Evolutionary conservation across 1,140 invertebrate species (phyloP).

Genomic region (Drosophila insularis): DNA sequence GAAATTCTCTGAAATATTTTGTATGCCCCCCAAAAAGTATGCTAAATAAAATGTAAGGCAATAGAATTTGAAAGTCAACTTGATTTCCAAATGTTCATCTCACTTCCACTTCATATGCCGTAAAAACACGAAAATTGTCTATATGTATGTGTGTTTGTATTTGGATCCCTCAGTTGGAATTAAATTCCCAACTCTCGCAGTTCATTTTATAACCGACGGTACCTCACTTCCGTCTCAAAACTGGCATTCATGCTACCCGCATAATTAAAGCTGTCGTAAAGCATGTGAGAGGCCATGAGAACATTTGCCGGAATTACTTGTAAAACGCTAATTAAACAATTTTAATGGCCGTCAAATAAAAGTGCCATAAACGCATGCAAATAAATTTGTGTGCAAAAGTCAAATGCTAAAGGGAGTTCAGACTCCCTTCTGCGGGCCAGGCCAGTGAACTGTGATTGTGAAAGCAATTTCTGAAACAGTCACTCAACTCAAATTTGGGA

Average conservation of each 20-base stretch:
- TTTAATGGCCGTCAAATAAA: conserved; percentile 67
- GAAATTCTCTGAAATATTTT: background rate
- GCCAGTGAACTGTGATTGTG: conserved; percentile 14
- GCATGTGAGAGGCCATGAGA: conserved; percentile 25
- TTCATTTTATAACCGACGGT: background rate
- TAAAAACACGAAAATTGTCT: background rate
- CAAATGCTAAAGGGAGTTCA: conserved; percentile 25
- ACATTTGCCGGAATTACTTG: conserved; percentile 51
- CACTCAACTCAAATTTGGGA: conserved; percentile 25
- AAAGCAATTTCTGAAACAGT: conserved; percentile 23
- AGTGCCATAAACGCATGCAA: conserved; percentile 58
- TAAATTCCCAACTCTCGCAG: background rate
- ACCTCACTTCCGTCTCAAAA: background rate
- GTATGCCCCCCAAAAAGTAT: background rate
- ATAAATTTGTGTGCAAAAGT: conserved; percentile 50
- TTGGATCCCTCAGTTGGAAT: background rate
- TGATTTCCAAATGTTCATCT: background rate
- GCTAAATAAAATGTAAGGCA: background rate
- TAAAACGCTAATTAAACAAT: conserved; percentile 70
- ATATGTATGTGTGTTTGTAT: too few relatives aligned
- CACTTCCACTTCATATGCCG: background rate
- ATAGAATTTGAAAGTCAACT: conserved; percentile 1
- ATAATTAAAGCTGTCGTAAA: conserved; percentile 18
- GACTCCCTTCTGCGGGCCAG: background rate
- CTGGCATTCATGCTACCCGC: background rate